These are phyloP conservation scores for Clupea harengus DNA, from an alignment of 2,113 vertebrate species.

Conservation along the genomic window DNA sequence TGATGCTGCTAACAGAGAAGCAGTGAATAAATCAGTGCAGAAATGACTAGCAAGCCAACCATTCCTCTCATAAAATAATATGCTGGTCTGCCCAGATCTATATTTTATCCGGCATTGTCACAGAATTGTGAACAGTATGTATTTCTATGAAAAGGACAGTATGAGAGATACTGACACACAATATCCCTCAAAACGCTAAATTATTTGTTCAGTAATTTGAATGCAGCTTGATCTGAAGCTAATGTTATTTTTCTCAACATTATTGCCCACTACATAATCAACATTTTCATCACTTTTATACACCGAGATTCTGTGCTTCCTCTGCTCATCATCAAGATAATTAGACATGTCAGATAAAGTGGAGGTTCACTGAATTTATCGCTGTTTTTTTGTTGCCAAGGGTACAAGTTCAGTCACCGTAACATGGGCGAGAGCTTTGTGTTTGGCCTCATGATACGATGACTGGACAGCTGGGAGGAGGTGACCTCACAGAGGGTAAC, in stretches of 20 bases:
- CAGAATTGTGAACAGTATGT: neutral
- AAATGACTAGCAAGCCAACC: slow-evolving; percentile 4
- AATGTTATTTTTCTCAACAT: neutral
- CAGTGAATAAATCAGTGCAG: slow-evolving; percentile 9
- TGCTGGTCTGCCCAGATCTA: neutral
- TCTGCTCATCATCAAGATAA: neutral
- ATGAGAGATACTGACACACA: neutral
- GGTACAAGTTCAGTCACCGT: slow-evolving; percentile 21
- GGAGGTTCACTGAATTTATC: neutral
- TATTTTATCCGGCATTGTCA: neutral
- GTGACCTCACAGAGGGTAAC: slow-evolving; percentile 16
- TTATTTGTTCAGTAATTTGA: neutral
- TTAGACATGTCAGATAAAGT: neutral
- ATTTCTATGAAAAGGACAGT: neutral
- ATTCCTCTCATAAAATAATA: neutral
- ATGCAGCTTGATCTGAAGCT: neutral
- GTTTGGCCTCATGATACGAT: neutral
- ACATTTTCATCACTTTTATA: neutral
- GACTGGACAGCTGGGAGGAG: neutral
- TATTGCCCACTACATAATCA: neutral
- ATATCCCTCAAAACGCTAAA: neutral
- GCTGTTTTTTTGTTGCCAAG: slow-evolving; percentile 28
- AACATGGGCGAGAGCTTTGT: slow-evolving; percentile 19
- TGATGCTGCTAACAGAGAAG: slow-evolving; percentile 11
- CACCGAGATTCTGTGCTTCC: neutral